Evolutionary conservation across 2,888 invertebrate genomes (phyloP).

Genomic region (Dynastes tityus): DNA sequence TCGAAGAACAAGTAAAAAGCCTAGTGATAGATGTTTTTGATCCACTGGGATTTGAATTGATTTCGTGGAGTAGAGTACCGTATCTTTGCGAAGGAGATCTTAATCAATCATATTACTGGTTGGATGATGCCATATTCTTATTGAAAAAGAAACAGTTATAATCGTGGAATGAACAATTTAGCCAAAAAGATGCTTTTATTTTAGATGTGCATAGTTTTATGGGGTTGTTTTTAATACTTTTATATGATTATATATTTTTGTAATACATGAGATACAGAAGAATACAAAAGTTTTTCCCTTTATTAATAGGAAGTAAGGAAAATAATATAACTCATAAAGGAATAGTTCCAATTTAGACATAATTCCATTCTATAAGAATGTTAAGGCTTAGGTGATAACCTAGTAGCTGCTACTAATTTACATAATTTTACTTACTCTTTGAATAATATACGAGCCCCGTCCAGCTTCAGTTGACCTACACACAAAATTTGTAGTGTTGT

Average conservation of each 20-base stretch:
- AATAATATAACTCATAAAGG: too few species aligned
- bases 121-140: conserved; percentile 92
- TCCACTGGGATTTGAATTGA: conserved; percentile 82
- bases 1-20: conserved; percentile 86
- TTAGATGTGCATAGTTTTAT: background rate
- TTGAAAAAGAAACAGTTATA: conserved; percentile 71
- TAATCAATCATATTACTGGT: conserved; percentile 91
- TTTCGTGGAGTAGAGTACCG: conserved; percentile 91
- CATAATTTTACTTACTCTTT: too few species aligned
- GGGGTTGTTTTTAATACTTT: conserved; percentile 20
- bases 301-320: too few species aligned
- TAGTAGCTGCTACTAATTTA: too few species aligned
- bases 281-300: too few species aligned
- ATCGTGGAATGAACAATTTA: background rate
- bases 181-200: conserved; percentile 23
- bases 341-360: too few species aligned
- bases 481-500: too few species aligned
- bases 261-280: conserved; percentile 1
- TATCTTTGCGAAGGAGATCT: conserved; percentile 98
- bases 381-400: too few species aligned
- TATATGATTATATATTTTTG: conserved; percentile 23
- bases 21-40: conserved; percentile 77
- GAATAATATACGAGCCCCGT: too few species aligned
- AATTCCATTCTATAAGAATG: too few species aligned
- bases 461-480: too few species aligned